Evolutionary conservation across 2,113 vertebrate species (phyloP), one percentile per base, ranked within the genome.

Genomic region (Pantherophis guttatus): DNA sequence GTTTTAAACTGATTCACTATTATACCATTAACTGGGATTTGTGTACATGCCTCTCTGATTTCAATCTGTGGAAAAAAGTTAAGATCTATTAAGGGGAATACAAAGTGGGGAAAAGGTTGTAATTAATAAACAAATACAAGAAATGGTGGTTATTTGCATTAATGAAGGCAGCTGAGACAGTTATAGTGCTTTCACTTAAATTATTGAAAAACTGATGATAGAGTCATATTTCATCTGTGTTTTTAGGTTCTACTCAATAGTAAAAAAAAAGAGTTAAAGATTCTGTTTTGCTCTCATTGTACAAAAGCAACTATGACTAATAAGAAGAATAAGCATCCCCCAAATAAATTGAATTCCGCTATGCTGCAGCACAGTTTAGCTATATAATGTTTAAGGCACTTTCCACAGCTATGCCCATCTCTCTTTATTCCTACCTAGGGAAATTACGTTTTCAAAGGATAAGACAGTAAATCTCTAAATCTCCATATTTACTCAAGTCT

Each of bases 401-500:
- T 94, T 86, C 93, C 90, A 93, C 95, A 94, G 91, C 95, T 65
- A 93, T 96, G 96, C 96, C 96, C 94, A 0, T 97, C 96, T 94
- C 95, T 95, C 75, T 90, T 94, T 93, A 93, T 65, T 75, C 48
- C 95, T 95, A 97, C 94, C 97, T 94, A 94, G 96, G 96, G 96
- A 97, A 97, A 97, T 97, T 95, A 97, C 95, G 88, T 96, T 96
- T 97, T 96, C 97, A 97, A 96, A 97, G 95, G 91, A 95, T 97
- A 95, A 95, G 95, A 96, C 94, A 97, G 95, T 97, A 97, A 97
- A 97, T 97, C 96, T 97, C 96, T 97, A 97, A 97, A 97, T 97
- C 96, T 97, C 96, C 97, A 96, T 97, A 97, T 97, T 97, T 97
- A 97, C 96, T 96, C 96, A 97, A 97, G 96, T 97, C 95, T 10